A percentile compares a stretch with the other conserved stretches of the same genome.
These are phyloP conservation scores for Terebella lapidaria DNA, from an alignment of 2,888 invertebrate species.

Conservation along the genomic window DNA sequence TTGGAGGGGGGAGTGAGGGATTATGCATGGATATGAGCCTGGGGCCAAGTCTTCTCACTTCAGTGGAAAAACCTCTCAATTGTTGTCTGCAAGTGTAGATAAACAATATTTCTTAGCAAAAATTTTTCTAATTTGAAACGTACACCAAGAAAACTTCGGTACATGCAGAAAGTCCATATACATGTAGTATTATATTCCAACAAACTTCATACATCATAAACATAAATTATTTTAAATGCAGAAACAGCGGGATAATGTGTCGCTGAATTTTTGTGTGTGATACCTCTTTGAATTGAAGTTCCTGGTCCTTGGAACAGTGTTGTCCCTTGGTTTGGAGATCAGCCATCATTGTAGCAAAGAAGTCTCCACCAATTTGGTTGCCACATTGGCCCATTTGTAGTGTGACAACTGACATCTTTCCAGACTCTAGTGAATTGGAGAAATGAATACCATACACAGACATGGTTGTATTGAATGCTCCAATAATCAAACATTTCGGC, in stretches of 20 bases:
- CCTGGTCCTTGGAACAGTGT: slow-evolving; percentile 13
- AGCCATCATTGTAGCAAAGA: slow-evolving; percentile 40
- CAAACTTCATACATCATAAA: too few relatives aligned
- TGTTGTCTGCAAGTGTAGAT: not conserved
- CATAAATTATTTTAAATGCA: too few relatives aligned
- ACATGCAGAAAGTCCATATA: too few relatives aligned
- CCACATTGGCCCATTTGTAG: slow-evolving; percentile 55
- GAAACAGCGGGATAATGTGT: too few relatives aligned
- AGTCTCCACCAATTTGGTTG: slow-evolving; percentile 49
- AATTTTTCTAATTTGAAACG: too few relatives aligned
- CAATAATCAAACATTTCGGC: not conserved
- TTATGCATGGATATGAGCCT: not conserved
- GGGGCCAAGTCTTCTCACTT: not conserved
- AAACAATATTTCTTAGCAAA: too few relatives aligned
- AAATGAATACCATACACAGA: not conserved
- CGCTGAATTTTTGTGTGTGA: too few relatives aligned
- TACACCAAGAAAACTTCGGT: not conserved
- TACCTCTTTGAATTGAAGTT: not conserved
- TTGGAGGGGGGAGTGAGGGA: too few relatives aligned
- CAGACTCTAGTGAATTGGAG: slow-evolving; percentile 22
- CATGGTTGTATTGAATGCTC: not conserved
- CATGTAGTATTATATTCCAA: too few relatives aligned
- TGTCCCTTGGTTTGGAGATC: slow-evolving; percentile 23
- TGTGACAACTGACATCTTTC: slow-evolving; percentile 48
- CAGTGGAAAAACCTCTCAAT: not conserved